Conservation (phyloP, 2,888 invertebrate species). For the Seira ritae region DNA sequence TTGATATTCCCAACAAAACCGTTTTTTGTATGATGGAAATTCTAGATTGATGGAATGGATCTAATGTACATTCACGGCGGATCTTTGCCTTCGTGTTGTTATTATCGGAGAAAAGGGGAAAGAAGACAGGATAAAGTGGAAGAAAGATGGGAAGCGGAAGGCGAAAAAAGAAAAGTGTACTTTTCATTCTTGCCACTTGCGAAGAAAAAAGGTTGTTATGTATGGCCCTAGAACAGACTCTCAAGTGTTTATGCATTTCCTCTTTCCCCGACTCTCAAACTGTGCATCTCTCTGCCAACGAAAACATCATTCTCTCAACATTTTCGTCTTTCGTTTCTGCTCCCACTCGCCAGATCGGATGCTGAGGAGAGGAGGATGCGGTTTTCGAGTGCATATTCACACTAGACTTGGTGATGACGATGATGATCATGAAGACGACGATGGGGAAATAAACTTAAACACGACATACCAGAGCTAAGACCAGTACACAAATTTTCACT, state of each 20-base stretch:
- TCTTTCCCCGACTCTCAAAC: slow-evolving; percentile 45
- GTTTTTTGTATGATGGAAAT: neutral
- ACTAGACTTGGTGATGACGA: neutral
- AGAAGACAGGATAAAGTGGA: slow-evolving; percentile 50
- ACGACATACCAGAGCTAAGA: slow-evolving; percentile 4
- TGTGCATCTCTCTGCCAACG: slow-evolving; percentile 31
- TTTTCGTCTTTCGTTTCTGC: slow-evolving; percentile 19
- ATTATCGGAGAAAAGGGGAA: slow-evolving; percentile 48
- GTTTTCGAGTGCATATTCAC: slow-evolving; percentile 27
- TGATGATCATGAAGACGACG: slow-evolving; percentile 8
- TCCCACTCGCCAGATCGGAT: slow-evolving; percentile 19
- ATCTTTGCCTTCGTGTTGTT: slow-evolving; percentile 15
- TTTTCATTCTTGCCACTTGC: slow-evolving; percentile 41
- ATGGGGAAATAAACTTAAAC: slow-evolving; percentile 18
- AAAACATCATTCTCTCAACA: slow-evolving; percentile 18
- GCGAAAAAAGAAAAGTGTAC: slow-evolving; percentile 35
- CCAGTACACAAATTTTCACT: slow-evolving; percentile 29
- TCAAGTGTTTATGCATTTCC: slow-evolving; percentile 65
- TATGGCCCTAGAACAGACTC: slow-evolving; percentile 47
- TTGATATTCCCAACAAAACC: neutral
- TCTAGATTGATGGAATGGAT: slow-evolving; percentile 49
- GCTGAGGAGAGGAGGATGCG: slow-evolving; percentile 1
- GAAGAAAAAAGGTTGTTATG: slow-evolving; percentile 51
- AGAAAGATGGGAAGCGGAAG: slow-evolving; percentile 58
- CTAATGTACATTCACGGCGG: neutral